Percentiles rank a stretch among this genome's conserved stretches.
These are phyloP conservation scores for Bubo scandiacus DNA, from an alignment of 2,113 vertebrate species.

Conservation along the genomic window DNA sequence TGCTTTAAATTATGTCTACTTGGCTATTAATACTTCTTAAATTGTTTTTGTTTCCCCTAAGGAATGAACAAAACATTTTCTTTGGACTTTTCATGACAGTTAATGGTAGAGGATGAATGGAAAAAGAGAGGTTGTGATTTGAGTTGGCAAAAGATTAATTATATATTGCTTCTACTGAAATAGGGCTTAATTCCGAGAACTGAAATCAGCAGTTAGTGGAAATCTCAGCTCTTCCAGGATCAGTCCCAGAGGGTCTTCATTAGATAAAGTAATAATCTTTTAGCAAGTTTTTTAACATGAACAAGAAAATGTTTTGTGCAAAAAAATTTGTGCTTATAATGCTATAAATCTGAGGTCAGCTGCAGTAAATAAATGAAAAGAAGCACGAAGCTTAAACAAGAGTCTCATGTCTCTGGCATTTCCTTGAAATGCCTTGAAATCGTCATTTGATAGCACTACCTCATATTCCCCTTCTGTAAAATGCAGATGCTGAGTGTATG, in stretches of 20 bases:
- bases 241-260: not conserved
- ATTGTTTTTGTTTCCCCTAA: constrained; percentile 10
- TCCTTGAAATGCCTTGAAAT: constrained; percentile 23
- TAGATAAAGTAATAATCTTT: not conserved
- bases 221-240: not conserved
- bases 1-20: not conserved
- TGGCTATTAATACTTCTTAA: not conserved
- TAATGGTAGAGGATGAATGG: not conserved
- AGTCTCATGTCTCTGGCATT: not conserved
- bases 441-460: not conserved
- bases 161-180: not conserved
- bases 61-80: constrained; percentile 4
- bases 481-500: not conserved
- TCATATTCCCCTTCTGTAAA: not conserved
- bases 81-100: not conserved
- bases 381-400: not conserved
- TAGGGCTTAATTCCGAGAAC: not conserved
- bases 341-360: not conserved
- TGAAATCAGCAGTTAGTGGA: not conserved
- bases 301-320: not conserved
- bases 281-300: not conserved
- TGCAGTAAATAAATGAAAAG: not conserved
- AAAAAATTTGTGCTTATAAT: not conserved
- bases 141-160: not conserved
- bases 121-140: not conserved